phyloP scores from a whole-genome alignment of 1,140 invertebrate species.

The Drosophila repletoides region DNA sequence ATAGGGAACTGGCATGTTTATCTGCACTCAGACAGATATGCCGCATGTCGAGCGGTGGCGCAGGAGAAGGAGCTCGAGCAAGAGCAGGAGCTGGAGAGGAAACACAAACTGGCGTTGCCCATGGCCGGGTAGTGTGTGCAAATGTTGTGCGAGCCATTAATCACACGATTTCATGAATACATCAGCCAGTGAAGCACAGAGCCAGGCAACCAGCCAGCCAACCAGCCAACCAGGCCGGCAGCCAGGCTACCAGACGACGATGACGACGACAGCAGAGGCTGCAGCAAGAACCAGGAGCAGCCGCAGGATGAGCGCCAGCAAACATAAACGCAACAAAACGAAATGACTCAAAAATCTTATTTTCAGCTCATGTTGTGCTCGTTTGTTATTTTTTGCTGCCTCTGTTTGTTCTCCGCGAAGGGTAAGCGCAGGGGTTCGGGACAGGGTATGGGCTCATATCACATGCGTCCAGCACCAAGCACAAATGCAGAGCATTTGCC shows the following conservation, averaged over 20 bases:
- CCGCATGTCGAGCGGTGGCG: conserved; percentile 59
- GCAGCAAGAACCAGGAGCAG: conserved; percentile 14
- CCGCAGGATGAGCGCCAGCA: conserved; percentile 32
- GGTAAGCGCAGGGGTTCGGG: conserved; percentile 3
- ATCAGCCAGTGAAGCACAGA: conserved; percentile 79
- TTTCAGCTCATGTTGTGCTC: conserved; percentile 77
- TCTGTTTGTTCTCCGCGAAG: conserved; percentile 30
- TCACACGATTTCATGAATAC: conserved; percentile 82
- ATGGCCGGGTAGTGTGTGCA: conserved; percentile 62
- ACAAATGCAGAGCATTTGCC: conserved; percentile 58
- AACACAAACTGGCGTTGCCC: conserved; percentile 16
- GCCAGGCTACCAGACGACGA: conserved; percentile 28
- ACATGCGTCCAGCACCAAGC: conserved; percentile 51
- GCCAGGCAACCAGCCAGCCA: conserved; percentile 25
- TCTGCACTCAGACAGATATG: conserved; percentile 78
- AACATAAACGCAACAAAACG: conserved; percentile 78
- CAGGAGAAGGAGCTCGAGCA: conserved; percentile 14
- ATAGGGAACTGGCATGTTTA: conserved; percentile 59
- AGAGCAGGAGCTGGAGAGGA: conserved; percentile 4
- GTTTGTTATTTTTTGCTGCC: conserved; percentile 72
- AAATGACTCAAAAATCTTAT: conserved; percentile 82
- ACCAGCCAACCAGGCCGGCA: not conserved
- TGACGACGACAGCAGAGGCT: conserved; percentile 29
- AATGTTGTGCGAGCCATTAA: conserved; percentile 82
- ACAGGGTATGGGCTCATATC: conserved; percentile 31